A percentile compares a stretch with the other conserved stretches of the same genome.
Evolutionary conservation across 2,888 invertebrate genomes (phyloP).

Genomic region (Creontiades dilutus): DNA sequence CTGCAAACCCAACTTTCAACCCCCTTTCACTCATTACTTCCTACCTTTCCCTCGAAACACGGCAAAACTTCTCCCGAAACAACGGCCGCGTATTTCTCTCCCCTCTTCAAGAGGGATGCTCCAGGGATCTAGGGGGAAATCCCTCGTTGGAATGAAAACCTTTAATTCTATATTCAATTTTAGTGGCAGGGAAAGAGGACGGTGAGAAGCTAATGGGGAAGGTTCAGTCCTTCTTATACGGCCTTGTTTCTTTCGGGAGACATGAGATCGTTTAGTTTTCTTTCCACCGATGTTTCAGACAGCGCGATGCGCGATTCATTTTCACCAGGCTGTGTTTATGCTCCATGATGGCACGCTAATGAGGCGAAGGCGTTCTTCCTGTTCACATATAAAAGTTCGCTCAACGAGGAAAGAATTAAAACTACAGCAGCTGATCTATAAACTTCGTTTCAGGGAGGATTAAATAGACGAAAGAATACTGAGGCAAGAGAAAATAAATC

Average conservation of each 20-base stretch:
- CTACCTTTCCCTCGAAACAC: background rate
- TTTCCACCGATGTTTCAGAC: too few species aligned
- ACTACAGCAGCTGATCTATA: too few species aligned
- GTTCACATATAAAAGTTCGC: too few species aligned
- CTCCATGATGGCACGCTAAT: too few species aligned
- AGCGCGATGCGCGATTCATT: too few species aligned
- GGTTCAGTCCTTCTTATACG: background rate
- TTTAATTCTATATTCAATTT: constrained; percentile 30
- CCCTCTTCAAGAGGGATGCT: background rate
- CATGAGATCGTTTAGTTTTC: too few species aligned
- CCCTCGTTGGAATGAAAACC: background rate
- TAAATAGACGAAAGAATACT: too few species aligned
- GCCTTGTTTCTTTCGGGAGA: background rate
- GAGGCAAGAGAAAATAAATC: too few species aligned
- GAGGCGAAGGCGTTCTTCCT: too few species aligned
- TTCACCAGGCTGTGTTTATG: too few species aligned
- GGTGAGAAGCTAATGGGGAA: background rate
- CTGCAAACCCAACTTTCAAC: constrained; percentile 67
- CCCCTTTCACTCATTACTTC: constrained; percentile 43
- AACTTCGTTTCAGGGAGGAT: too few species aligned
- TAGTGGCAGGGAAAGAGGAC: background rate
- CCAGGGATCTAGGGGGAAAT: constrained; percentile 1
- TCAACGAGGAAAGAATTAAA: too few species aligned
- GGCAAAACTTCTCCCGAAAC: constrained; percentile 28
- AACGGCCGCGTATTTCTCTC: constrained; percentile 2